phyloP scores from a whole-genome alignment of 2,888 invertebrate species.

The Pecten maximus region DNA sequence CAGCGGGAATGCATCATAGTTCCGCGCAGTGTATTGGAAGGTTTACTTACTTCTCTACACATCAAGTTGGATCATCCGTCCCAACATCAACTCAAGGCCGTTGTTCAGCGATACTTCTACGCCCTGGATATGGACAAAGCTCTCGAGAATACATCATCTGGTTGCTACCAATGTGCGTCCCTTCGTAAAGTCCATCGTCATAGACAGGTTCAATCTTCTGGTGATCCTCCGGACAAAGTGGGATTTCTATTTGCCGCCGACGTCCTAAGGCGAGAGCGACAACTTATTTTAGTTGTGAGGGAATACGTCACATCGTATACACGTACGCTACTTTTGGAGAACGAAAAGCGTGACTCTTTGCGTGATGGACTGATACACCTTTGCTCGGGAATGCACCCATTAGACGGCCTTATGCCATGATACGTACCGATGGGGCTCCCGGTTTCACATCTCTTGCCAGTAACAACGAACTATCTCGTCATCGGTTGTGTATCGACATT shows the following conservation, averaged over 20 bases:
- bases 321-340: slow-evolving; percentile 45
- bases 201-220: slow-evolving; percentile 47
- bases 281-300: slow-evolving; percentile 56
- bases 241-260: slow-evolving; percentile 59
- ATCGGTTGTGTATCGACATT: slow-evolving; percentile 58
- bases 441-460: slow-evolving; percentile 53
- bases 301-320: slow-evolving; percentile 62
- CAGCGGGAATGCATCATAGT: slow-evolving; percentile 56
- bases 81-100: slow-evolving; percentile 47
- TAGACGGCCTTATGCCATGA: slow-evolving; percentile 58
- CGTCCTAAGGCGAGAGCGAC: slow-evolving; percentile 55
- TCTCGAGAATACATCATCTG: slow-evolving; percentile 11
- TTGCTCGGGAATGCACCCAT: slow-evolving; percentile 53
- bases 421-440: slow-evolving; percentile 64
- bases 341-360: slow-evolving; percentile 54
- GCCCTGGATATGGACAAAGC: slow-evolving; percentile 49
- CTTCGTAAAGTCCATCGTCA: slow-evolving; percentile 22
- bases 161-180: slow-evolving; percentile 46
- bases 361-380: slow-evolving; percentile 49
- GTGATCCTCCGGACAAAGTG: slow-evolving; percentile 51
- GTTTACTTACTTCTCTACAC: slow-evolving; percentile 53
- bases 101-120: slow-evolving; percentile 50
- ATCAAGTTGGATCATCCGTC: slow-evolving; percentile 56
- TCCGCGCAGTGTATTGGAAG: slow-evolving; percentile 50
- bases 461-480: slow-evolving; percentile 51